Percentiles rank a stretch among this genome's conserved stretches.
Conservation (phyloP, 2,888 invertebrate genomes). For the Anticlea derivata region DNA sequence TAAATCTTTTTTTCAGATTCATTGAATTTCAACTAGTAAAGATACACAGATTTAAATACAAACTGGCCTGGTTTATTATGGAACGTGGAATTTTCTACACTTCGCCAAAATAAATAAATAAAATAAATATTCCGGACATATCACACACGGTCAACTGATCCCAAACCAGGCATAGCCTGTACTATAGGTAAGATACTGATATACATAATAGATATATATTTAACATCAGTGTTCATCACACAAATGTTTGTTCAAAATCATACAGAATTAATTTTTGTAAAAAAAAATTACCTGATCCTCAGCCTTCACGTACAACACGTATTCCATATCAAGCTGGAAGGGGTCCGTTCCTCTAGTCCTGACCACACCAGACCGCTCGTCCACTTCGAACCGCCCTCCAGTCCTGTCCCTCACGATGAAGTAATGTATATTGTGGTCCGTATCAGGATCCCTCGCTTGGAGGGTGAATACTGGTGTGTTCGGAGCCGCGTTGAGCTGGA, state of each 20-base stretch:
- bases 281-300: constrained; percentile 89
- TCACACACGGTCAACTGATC: too few species aligned
- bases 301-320: constrained; percentile 97
- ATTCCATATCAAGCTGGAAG: constrained; percentile 97
- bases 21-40: not conserved
- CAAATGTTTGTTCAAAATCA: too few species aligned
- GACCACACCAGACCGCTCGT: constrained; percentile 96
- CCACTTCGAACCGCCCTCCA: constrained; percentile 91
- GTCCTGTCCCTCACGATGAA: constrained; percentile 97
- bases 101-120: too few species aligned
- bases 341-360: constrained; percentile 95
- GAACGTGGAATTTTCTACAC: too few species aligned
- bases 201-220: too few species aligned
- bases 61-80: too few species aligned
- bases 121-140: too few species aligned
- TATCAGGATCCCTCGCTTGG: constrained; percentile 97
- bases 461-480: constrained; percentile 99
- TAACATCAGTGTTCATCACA: too few species aligned
- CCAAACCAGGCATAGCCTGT: too few species aligned
- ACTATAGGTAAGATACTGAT: too few species aligned
- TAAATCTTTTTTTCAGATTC: too few species aligned
- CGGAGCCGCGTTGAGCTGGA: constrained; percentile 96
- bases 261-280: not conserved
- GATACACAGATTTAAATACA: too few species aligned
- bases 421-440: constrained; percentile 97